Evolutionary conservation across 2,113 vertebrate species (phyloP).

Genomic region (Merops nubicus): DNA sequence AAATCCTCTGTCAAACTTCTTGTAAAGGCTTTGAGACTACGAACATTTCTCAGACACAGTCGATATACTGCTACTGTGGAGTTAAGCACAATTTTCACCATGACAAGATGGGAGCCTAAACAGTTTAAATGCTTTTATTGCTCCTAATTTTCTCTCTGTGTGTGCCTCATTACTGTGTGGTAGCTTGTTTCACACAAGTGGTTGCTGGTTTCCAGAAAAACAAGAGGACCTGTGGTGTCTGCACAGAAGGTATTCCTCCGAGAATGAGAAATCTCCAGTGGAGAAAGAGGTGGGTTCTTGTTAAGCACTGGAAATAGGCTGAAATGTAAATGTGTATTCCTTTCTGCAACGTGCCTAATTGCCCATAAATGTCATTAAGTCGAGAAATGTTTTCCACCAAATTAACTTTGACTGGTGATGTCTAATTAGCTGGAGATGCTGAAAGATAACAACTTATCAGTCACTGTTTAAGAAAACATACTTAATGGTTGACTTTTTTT

Average conservation of each 20-base stretch:
- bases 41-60: not conserved
- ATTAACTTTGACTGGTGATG: constrained; percentile 80
- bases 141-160: constrained; percentile 8
- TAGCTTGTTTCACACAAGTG: constrained; percentile 16
- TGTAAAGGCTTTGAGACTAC: not conserved
- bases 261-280: constrained; percentile 61
- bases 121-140: not conserved
- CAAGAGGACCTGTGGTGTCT: constrained; percentile 59
- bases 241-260: constrained; percentile 53
- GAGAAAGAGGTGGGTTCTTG: constrained; percentile 64
- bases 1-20: not conserved
- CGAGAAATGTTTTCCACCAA: constrained; percentile 84
- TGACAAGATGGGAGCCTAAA: not conserved
- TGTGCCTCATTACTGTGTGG: constrained; percentile 63
- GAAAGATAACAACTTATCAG: constrained; percentile 74
- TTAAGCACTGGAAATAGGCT: constrained; percentile 64
- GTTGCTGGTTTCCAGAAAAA: constrained; percentile 64
- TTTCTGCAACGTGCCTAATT: constrained; percentile 75
- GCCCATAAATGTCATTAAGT: constrained; percentile 85
- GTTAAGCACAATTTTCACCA: not conserved
- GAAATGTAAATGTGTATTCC: constrained; percentile 61
- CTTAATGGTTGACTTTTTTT: constrained; percentile 58
- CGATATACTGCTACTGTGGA: accelerated
- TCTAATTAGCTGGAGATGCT: constrained; percentile 80
- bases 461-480: constrained; percentile 68